A percentile compares a stretch with the other conserved stretches of the same genome.
Conservation (phyloP, 2,113 vertebrate species). For the Toxotes jaculatrix region DNA sequence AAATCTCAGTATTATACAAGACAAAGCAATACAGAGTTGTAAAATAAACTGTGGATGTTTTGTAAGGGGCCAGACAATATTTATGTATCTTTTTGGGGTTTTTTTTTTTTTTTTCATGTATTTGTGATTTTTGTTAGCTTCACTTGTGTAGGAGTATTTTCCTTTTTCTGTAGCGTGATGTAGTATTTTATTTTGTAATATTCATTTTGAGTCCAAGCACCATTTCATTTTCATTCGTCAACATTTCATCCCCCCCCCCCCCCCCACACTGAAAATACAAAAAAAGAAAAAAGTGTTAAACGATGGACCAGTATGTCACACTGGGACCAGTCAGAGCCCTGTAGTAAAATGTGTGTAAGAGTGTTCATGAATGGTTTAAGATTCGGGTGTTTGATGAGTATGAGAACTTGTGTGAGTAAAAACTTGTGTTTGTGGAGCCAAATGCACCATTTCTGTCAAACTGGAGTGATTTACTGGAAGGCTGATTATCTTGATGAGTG, state of each 20-base stretch:
- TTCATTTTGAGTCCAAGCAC: slow-evolving; percentile 56
- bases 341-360: slow-evolving; percentile 51
- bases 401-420: slow-evolving; percentile 43
- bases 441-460: slow-evolving; percentile 62
- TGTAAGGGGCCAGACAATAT: slow-evolving; percentile 74
- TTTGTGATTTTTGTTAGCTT: slow-evolving; percentile 47
- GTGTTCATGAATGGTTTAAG: slow-evolving; percentile 49
- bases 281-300: slow-evolving; percentile 22
- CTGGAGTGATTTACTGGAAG: slow-evolving; percentile 77
- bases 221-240: slow-evolving; percentile 58
- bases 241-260: slow-evolving; percentile 54
- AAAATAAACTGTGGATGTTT: slow-evolving; percentile 70
- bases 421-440: slow-evolving; percentile 53
- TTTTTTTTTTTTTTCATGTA: slow-evolving; percentile 20
- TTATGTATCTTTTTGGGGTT: slow-evolving; percentile 60
- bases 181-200: slow-evolving; percentile 39
- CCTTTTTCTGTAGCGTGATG: slow-evolving; percentile 51
- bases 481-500: slow-evolving; percentile 82
- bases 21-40: slow-evolving; percentile 82
- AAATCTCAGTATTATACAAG: slow-evolving; percentile 84
- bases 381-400: slow-evolving; percentile 40
- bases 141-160: slow-evolving; percentile 39
- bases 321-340: slow-evolving; percentile 44
- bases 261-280: slow-evolving; percentile 6
- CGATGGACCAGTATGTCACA: slow-evolving; percentile 46